phyloP scores from a whole-genome alignment of 1,140 invertebrate genomes.

The Cyclargus thomasi region DNA sequence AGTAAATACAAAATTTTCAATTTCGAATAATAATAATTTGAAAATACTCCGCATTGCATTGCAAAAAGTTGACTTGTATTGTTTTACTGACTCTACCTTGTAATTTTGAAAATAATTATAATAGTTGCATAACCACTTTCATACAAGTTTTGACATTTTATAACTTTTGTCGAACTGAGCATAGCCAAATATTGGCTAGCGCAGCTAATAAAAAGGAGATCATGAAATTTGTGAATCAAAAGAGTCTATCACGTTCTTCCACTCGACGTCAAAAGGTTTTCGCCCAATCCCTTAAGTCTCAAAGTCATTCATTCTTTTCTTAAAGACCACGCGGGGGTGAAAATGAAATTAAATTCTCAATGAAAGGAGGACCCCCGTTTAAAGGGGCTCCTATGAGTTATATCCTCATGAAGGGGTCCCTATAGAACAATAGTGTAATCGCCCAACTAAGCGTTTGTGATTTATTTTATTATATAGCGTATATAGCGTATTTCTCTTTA shows the following conservation, averaged over 20 bases:
- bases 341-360: slow-evolving; percentile 73
- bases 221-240: slow-evolving; percentile 10
- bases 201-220: background rate
- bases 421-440: slow-evolving; percentile 69
- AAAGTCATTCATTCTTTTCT: slow-evolving; percentile 67
- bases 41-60: no score
- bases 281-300: slow-evolving; percentile 47
- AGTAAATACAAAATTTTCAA: no score
- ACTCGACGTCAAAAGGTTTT: slow-evolving; percentile 35
- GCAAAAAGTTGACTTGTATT: no score
- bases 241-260: background rate
- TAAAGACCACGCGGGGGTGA: slow-evolving; percentile 62
- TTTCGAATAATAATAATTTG: no score
- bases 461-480: no score
- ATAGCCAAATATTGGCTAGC: background rate
- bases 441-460: slow-evolving; percentile 68
- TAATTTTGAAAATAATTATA: no score
- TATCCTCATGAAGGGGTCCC: slow-evolving; percentile 49
- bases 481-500: slow-evolving; percentile 39
- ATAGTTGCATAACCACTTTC: no score
- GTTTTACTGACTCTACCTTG: no score
- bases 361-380: slow-evolving; percentile 61
- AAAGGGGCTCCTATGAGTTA: slow-evolving; percentile 68
- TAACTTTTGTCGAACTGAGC: no score
- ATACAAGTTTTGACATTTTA: no score